Conservation (phyloP, 1,140 invertebrate species). For the Xylocopa sonorina region DNA sequence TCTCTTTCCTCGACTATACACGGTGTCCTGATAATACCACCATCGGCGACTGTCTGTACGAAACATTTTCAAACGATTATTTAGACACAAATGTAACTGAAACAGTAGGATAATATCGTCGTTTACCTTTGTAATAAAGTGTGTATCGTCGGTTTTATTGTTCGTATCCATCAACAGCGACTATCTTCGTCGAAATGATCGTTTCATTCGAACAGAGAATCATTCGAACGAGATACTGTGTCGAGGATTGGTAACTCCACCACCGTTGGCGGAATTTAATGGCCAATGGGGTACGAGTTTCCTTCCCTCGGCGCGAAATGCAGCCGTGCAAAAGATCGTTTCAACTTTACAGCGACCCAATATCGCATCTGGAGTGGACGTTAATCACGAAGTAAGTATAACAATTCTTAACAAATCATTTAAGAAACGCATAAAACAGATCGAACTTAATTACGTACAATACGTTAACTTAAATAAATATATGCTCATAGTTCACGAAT, state of each 20-base stretch:
- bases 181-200: not conserved
- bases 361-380: not conserved
- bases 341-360: not conserved
- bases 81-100: not conserved
- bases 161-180: not conserved
- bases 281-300: slow-evolving; percentile 79
- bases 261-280: slow-evolving; percentile 76
- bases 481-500: not conserved
- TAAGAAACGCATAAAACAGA: not conserved
- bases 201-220: not conserved
- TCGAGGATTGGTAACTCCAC: slow-evolving; percentile 80
- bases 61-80: not conserved
- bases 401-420: not conserved
- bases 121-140: not conserved
- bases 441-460: too few relatives aligned
- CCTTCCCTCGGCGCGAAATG: slow-evolving; percentile 73
- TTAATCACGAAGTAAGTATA: slow-evolving; percentile 22
- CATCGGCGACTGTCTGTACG: not conserved
- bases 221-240: slow-evolving; percentile 53
- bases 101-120: not conserved
- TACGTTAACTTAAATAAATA: not conserved
- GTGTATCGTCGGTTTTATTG: not conserved
- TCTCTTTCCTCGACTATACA: slow-evolving; percentile 63
- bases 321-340: slow-evolving; percentile 16
- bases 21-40: slow-evolving; percentile 54